Base-by-base conservation (phyloP, 1,140 invertebrate species). In the Micrasema longulum region DNA sequence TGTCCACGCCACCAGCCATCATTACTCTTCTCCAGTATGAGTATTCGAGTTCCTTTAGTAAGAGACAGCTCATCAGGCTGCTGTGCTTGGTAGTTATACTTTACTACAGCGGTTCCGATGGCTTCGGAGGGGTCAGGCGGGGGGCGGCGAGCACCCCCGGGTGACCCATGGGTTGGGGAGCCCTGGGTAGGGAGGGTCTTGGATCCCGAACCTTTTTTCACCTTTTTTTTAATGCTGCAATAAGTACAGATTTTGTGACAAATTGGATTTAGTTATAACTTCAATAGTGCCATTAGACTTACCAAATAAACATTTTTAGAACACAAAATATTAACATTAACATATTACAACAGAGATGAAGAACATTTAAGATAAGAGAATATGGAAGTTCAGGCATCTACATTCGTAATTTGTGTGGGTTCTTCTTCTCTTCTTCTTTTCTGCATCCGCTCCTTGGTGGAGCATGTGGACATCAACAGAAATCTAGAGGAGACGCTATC, bases 1-100 rank as follows among this genome's bases (percentile, higher is more conserved):
- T 96, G 94, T 26, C 97, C 98, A 79, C 97, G 90, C 97, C 97
- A 99, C 98, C 98, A 99, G 31, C 98, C 98, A 88, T 99, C 98
- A 74, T 96, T 97, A 76, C 96, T 98, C 85, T 99, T 99, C 84
- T 99, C 98, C 69, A 99, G 85, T 73, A 99, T 99, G 67, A 96
- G 87, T 68, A 99, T 96, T 77, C 94, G 86, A 31, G 93, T 94
- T 69, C 97, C 97, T 86, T 95, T 95, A 41, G 93, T 92, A 47
- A 99, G 87, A 1, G 96, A 93, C 6, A 99, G 84, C 82, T 99
- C 98, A 80, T 99, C 98, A 1, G 95, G 88, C 84, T 99, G 96
- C 85, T 98, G 95, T 26, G 97, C 96, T 85, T 97, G 95, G 82
- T 99, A 99, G 84, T 97, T 97, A 83, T 97, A 99, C 86, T 98